Conservation (phyloP, 2,888 invertebrate species). For the Odontomyia ornata region DNA sequence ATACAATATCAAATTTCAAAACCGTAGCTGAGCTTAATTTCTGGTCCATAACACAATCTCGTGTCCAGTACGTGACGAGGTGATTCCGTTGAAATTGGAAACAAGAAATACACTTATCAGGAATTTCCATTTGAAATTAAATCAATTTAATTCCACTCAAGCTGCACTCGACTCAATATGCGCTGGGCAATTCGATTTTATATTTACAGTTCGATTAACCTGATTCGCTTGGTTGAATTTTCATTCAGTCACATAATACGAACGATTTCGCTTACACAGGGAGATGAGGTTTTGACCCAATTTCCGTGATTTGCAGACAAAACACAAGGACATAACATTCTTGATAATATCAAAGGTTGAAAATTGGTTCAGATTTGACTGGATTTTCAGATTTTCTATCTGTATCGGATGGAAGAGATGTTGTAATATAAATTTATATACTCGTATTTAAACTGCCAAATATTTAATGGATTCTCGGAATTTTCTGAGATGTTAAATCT, state of each 20-base stretch:
- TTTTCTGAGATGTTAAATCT: too few species aligned
- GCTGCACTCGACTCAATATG: constrained; percentile 15
- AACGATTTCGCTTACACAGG: constrained; percentile 26
- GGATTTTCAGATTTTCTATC: too few species aligned
- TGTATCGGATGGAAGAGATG: too few species aligned
- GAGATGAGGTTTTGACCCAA: neutral
- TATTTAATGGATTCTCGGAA: too few species aligned
- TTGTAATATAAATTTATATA: too few species aligned
- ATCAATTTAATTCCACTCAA: constrained; percentile 15
- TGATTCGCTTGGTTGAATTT: constrained; percentile 22
- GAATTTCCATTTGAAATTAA: constrained; percentile 28
- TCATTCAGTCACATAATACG: neutral
- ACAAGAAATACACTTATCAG: constrained; percentile 2
- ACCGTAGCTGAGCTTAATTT: neutral
- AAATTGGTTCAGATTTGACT: neutral
- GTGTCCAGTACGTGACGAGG: neutral
- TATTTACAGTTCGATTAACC: constrained; percentile 39
- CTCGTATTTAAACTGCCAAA: too few species aligned
- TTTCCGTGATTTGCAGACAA: neutral
- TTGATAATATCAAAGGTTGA: neutral
- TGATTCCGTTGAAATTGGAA: neutral
- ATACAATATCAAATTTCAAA: constrained; percentile 6
- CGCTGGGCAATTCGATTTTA: constrained; percentile 21
- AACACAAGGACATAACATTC: neutral
- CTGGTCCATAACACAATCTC: neutral